Evolutionary conservation across 2,888 invertebrate genomes (phyloP).

Genomic region (Nymphalis urticae): DNA sequence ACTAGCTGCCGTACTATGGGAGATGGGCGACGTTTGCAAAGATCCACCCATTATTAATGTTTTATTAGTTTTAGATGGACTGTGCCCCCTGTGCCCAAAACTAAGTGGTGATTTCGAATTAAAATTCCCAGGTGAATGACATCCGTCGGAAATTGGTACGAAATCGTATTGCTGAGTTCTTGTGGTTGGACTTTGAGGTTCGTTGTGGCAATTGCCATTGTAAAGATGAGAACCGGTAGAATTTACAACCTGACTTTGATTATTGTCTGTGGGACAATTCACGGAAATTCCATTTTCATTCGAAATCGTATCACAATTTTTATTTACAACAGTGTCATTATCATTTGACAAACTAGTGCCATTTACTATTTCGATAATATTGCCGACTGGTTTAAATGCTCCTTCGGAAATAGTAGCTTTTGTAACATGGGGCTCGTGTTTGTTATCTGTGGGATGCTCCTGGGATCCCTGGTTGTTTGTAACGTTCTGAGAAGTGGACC

Average conservation of each 20-base stretch:
- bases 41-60: conserved; percentile 67
- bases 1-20: conserved; percentile 86
- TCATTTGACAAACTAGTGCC: conserved; percentile 50
- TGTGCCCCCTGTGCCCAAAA: conserved; percentile 64
- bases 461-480: conserved; percentile 52
- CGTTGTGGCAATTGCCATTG: conserved; percentile 70
- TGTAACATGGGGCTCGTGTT: conserved; percentile 49
- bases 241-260: conserved; percentile 50
- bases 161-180: conserved; percentile 91
- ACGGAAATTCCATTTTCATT: conserved; percentile 59
- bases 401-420: conserved; percentile 58
- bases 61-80: conserved; percentile 66
- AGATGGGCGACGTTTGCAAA: conserved; percentile 73
- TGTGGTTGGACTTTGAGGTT: conserved; percentile 89
- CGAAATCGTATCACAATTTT: conserved; percentile 52
- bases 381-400: conserved; percentile 62
- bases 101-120: conserved; percentile 71
- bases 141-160: conserved; percentile 92
- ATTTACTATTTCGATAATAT: conserved; percentile 48
- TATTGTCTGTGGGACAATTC: conserved; percentile 50
- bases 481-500: conserved; percentile 51
- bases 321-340: conserved; percentile 48
- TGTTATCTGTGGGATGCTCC: conserved; percentile 45
- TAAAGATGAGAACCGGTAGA: conserved; percentile 56
- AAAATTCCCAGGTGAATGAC: conserved; percentile 83